Conservation (phyloP, 2,888 invertebrate species). For the Agonum fuliginosum region DNA sequence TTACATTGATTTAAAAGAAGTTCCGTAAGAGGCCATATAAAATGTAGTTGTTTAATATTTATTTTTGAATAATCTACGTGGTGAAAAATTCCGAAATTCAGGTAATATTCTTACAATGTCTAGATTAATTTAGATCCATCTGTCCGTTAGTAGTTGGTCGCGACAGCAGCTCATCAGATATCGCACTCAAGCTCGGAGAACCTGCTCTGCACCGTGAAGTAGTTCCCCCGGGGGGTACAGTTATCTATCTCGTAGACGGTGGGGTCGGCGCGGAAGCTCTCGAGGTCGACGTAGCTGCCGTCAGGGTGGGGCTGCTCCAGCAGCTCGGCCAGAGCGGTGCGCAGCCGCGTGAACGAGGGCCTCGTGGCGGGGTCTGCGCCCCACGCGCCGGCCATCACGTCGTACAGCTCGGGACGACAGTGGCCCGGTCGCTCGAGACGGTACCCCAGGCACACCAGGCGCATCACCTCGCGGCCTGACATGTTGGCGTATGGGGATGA, state of each 20-base stretch:
- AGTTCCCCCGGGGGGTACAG: slow-evolving; percentile 70
- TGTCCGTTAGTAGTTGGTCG: too few relatives aligned
- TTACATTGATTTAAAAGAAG: too few relatives aligned
- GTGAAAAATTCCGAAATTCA: too few relatives aligned
- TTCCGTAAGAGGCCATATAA: too few relatives aligned
- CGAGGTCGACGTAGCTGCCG: slow-evolving; percentile 81
- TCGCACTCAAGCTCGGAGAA: slow-evolving; percentile 81
- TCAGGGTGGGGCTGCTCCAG: slow-evolving; percentile 78
- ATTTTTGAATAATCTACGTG: too few relatives aligned
- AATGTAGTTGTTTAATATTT: too few relatives aligned
- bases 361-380: slow-evolving; percentile 83
- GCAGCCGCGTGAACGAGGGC: slow-evolving; percentile 81
- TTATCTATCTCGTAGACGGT: slow-evolving; percentile 76
- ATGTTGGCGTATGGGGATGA: slow-evolving; percentile 91
- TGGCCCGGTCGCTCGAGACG: slow-evolving; percentile 86
- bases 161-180: slow-evolving; percentile 73
- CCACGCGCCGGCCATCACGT: slow-evolving; percentile 79
- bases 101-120: too few relatives aligned
- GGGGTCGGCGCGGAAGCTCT: slow-evolving; percentile 80
- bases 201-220: slow-evolving; percentile 72
- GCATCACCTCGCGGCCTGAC: slow-evolving; percentile 88
- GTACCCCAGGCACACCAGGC: slow-evolving; percentile 85
- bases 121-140: too few relatives aligned
- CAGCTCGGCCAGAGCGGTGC: slow-evolving; percentile 75
- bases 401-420: slow-evolving; percentile 82